Percentiles rank a stretch among this genome's conserved stretches.
Conservation (phyloP, 2,797 vertebrate genomes). For the Gymnocypris eckloni region DNA sequence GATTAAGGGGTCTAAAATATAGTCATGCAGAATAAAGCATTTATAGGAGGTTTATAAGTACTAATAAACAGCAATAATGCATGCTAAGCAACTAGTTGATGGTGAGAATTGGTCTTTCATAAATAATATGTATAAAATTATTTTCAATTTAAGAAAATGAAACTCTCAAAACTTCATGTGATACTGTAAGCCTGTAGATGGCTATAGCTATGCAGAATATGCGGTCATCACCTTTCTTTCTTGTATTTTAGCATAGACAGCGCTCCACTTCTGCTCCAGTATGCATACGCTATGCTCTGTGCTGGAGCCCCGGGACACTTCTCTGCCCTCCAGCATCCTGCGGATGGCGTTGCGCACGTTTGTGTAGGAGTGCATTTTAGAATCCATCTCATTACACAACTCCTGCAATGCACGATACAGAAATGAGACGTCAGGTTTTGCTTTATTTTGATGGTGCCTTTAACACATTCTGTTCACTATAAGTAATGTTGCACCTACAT, state of each 20-base stretch:
- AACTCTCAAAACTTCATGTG: not conserved
- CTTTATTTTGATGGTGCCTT: too few relatives aligned
- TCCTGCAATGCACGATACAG: slow-evolving; percentile 74
- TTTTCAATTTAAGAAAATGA: not conserved
- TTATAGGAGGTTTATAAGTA: not conserved
- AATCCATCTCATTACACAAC: slow-evolving; percentile 87
- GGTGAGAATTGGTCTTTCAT: not conserved
- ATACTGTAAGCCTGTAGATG: not conserved
- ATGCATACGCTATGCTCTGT: slow-evolving; percentile 84
- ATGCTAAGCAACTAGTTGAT: not conserved
- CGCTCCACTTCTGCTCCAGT: slow-evolving; percentile 87
- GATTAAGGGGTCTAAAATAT: too few relatives aligned
- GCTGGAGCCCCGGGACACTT: slow-evolving; percentile 76
- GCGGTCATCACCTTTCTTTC: slow-evolving; percentile 81
- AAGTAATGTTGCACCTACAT: too few relatives aligned
- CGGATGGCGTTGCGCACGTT: slow-evolving; percentile 79
- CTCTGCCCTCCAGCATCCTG: slow-evolving; percentile 78
- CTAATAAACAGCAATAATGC: not conserved
- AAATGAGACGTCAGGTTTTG: not conserved
- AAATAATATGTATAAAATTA: not conserved
- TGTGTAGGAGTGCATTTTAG: slow-evolving; percentile 79
- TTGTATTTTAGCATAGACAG: slow-evolving; percentile 81
- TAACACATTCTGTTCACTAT: too few relatives aligned
- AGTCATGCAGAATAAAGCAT: too few relatives aligned
- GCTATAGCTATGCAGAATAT: not conserved